Evolutionary conservation across 2,797 vertebrate species (phyloP).

Genomic region (Lateolabrax maculatus): DNA sequence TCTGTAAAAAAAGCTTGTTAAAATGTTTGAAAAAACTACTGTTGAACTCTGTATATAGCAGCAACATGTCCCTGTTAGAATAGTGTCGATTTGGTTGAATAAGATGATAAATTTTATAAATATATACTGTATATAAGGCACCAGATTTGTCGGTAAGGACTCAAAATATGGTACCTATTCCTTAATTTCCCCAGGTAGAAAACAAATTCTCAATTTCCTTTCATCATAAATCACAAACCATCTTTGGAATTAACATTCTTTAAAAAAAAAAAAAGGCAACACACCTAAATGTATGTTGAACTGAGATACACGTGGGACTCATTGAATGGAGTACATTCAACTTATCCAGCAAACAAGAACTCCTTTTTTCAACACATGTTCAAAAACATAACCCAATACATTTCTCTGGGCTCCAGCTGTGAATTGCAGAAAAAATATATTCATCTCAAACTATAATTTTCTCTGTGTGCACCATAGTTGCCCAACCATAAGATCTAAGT

Average conservation of each 20-base stretch:
- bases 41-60: not conserved
- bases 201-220: not conserved
- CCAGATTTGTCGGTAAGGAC: conserved; percentile 1
- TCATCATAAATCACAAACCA: conserved; percentile 12
- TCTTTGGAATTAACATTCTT: conserved; percentile 27
- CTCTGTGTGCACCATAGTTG: conserved; percentile 28
- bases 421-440: conserved; percentile 18
- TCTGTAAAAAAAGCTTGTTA: conserved; percentile 16
- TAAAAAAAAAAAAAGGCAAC: conserved; percentile 1
- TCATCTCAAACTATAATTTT: conserved; percentile 34
- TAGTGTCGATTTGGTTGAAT: conserved; percentile 15
- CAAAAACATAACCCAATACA: conserved; percentile 5
- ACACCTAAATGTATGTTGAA: conserved; percentile 5
- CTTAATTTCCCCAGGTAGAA: conserved; percentile 1
- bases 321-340: not conserved
- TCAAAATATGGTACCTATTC: not conserved
- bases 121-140: conserved; percentile 48
- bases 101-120: conserved; percentile 23
- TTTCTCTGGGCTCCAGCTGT: conserved; percentile 3
- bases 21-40: conserved; percentile 29
- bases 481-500: not conserved
- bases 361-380: conserved; percentile 7
- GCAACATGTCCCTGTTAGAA: not conserved
- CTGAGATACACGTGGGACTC: not conserved
- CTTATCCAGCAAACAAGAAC: conserved; percentile 7